These are phyloP conservation scores for Pan troglodytes DNA, from an alignment of 2,113 vertebrate genomes.

Conservation along the genomic window NHGRI_mPanTro3-v2.1_pri NC_072401.2:114161501-114162000, in stretches of 20 bases:
- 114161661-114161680: background rate
- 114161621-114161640: background rate
- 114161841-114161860: too few relatives aligned
- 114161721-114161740: background rate
- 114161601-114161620: background rate
- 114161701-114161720: background rate
- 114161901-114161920: too few relatives aligned
- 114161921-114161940: too few relatives aligned
- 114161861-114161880: too few relatives aligned
- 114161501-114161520: background rate
- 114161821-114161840: background rate
- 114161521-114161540: background rate
- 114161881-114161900: too few relatives aligned
- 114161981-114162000: too few relatives aligned
- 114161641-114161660: background rate
- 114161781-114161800: background rate
- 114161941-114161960: too few relatives aligned
- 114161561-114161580: background rate
- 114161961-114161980: too few relatives aligned
- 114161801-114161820: background rate
- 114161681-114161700: background rate
- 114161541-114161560: background rate
- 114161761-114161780: conserved; percentile 1
- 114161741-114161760: background rate
- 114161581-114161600: background rate